Evolutionary conservation across 2,797 vertebrate species (phyloP).

Genomic region (Phataginus tetradactyla): DNA sequence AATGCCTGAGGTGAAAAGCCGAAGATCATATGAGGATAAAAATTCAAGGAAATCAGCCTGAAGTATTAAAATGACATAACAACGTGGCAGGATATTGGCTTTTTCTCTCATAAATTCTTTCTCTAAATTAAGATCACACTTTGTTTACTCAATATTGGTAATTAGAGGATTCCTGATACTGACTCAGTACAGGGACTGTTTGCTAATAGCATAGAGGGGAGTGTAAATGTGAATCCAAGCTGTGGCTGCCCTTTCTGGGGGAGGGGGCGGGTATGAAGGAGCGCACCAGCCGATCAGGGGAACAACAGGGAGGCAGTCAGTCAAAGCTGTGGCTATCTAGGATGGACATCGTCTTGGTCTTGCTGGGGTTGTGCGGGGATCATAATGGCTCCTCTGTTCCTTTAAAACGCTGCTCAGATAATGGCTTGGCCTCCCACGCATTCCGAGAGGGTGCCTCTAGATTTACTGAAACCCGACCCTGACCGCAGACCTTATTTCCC

Average conservation of each 20-base stretch:
- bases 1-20: neutral
- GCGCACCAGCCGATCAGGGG: neutral
- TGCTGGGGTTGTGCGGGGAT: neutral
- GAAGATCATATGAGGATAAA: slow-evolving; percentile 1
- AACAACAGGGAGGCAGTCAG: slow-evolving; percentile 18
- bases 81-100: neutral
- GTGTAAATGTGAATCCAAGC: neutral
- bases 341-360: slow-evolving; percentile 28
- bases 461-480: slow-evolving; percentile 75
- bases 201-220: neutral
- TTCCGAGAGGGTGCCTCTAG: slow-evolving; percentile 9
- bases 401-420: slow-evolving; percentile 67
- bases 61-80: neutral
- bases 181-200: neutral
- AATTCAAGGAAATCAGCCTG: slow-evolving; percentile 4
- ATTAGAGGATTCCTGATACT: neutral
- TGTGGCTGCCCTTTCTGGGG: neutral
- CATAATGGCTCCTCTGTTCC: slow-evolving; percentile 64
- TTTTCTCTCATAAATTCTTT: neutral
- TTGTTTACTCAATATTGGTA: slow-evolving; percentile 13
- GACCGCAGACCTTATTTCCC: slow-evolving; percentile 53
- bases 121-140: neutral
- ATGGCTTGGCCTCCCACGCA: slow-evolving; percentile 31
- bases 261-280: neutral
- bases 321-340: slow-evolving; percentile 67